phyloP scores from a whole-genome alignment of 2,797 vertebrate genomes.

The Semaprochilodus insignis region DNA sequence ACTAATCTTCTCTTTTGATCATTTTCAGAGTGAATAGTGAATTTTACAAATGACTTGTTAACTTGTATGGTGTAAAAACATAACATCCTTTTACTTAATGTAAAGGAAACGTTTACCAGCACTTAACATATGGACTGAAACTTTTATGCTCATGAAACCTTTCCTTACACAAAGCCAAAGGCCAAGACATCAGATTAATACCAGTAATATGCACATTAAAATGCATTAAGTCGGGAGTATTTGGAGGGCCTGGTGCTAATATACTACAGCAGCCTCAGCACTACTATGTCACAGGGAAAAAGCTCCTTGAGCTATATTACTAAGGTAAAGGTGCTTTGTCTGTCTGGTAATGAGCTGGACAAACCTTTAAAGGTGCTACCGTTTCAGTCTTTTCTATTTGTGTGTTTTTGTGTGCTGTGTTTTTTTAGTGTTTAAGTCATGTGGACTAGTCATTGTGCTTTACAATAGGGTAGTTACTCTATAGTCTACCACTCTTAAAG shows the following conservation, averaged over 20 bases:
- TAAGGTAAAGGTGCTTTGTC: slow-evolving; percentile 27
- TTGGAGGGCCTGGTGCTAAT: slow-evolving; percentile 1
- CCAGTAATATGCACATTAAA: slow-evolving; percentile 1
- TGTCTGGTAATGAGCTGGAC: slow-evolving; percentile 16
- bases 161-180: slow-evolving; percentile 6
- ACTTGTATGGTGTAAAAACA: neutral
- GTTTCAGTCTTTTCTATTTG: slow-evolving; percentile 14
- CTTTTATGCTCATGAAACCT: neutral
- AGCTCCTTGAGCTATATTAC: neutral
- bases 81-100: neutral
- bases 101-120: neutral
- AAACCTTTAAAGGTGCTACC: slow-evolving; percentile 48
- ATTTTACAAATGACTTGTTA: neutral
- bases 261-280: neutral
- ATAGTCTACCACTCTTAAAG: neutral
- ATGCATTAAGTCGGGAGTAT: neutral
- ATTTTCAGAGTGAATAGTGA: neutral
- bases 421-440: slow-evolving; percentile 43
- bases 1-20: neutral
- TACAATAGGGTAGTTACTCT: neutral
- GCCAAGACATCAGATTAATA: neutral
- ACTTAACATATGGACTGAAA: neutral
- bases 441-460: neutral
- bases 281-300: neutral
- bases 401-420: slow-evolving; percentile 20